Base-by-base conservation (phyloP, 1,140 invertebrate species). In the Drosophila lini region DNA sequence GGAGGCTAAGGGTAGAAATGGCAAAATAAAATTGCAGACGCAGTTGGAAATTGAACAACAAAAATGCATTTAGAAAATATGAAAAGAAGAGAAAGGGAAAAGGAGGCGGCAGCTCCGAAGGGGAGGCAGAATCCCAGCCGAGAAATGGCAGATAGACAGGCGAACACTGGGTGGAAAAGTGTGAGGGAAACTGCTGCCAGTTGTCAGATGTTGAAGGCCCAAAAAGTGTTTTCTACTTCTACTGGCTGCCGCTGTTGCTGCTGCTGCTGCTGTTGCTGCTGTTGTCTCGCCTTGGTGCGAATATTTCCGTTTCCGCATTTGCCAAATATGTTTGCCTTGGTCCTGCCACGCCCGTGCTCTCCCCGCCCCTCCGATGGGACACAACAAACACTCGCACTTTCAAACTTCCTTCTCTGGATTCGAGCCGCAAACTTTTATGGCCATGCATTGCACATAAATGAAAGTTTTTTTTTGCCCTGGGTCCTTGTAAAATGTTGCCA, bases 21-120 rank as follows among this genome's bases (percentile, higher is more conserved):
- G 67, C 65, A 22, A 88, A 83, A 86, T 88, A 86, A 86, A 86
- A 88, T 86, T 86, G 82, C 82, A 88, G 84, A 83, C 77, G 84
- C 84, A 74, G 83, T 89, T 89, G 59, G 62, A 83, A 88, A 88
- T 88, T 88, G 84, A 88, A 88, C 83, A 88, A 88, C 84, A 88
- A 89, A 88, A 88, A 88, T 88, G 83, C 83, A 88, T 88, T 88
- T 88, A 88, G 84, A 83, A 78, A 88, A 85, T 85, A 79, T 85
- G 79, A 78, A 69, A 75, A 56, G 69, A 50, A 63, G 71, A n/a
- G 64, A 58, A 28, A 38, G 32, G 59, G 47, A 22, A 36, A 31
- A 36, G 15, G 55, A 38, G 16, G 28, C 19, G 52, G 45, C 48
- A 36, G 34, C 5, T 19, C 15, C 5, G 9, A 41, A 38, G 25